Evolutionary conservation across 2,797 vertebrate species (phyloP).

Genomic region (Chanos chanos): DNA sequence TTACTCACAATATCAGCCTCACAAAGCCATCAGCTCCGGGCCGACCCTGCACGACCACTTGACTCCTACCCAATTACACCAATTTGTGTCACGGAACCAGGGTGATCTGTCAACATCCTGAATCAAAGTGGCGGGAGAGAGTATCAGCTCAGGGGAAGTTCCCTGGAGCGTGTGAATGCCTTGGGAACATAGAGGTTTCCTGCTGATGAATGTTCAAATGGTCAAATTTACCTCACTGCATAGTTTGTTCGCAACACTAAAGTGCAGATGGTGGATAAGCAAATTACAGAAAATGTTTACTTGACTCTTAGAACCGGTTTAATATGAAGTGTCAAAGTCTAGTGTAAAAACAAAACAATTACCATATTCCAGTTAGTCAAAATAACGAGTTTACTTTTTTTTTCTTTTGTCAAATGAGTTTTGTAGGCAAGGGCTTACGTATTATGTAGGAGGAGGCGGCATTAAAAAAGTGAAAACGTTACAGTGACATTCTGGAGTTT

Average conservation of each 20-base stretch:
- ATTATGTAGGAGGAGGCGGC: no score
- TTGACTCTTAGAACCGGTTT: no score
- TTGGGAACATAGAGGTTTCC: slow-evolving; percentile 24
- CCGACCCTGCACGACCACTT: slow-evolving; percentile 32
- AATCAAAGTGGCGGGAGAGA: slow-evolving; percentile 31
- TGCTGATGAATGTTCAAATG: slow-evolving; percentile 28
- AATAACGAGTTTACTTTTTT: no score
- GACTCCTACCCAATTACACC: slow-evolving; percentile 50
- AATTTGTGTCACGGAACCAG: slow-evolving; percentile 47
- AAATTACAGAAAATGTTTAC: slow-evolving; percentile 19
- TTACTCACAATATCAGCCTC: slow-evolving; percentile 41
- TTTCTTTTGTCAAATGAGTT: no score
- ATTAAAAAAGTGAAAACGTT: slow-evolving; percentile 13
- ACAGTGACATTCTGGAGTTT: neutral
- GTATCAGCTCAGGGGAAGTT: slow-evolving; percentile 15
- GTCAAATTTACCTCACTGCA: slow-evolving; percentile 22
- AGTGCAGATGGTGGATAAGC: slow-evolving; percentile 22
- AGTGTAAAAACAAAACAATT: no score
- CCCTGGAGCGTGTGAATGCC: slow-evolving; percentile 30
- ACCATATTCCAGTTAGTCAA: no score
- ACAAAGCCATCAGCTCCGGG: slow-evolving; percentile 22
- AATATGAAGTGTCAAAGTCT: slow-evolving; percentile 3
- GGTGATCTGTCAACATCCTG: slow-evolving; percentile 43
- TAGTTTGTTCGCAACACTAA: slow-evolving; percentile 16
- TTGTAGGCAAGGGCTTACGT: no score